phyloP scores from a whole-genome alignment of 2,888 invertebrate genomes.

The Phymatocera aterrima region DNA sequence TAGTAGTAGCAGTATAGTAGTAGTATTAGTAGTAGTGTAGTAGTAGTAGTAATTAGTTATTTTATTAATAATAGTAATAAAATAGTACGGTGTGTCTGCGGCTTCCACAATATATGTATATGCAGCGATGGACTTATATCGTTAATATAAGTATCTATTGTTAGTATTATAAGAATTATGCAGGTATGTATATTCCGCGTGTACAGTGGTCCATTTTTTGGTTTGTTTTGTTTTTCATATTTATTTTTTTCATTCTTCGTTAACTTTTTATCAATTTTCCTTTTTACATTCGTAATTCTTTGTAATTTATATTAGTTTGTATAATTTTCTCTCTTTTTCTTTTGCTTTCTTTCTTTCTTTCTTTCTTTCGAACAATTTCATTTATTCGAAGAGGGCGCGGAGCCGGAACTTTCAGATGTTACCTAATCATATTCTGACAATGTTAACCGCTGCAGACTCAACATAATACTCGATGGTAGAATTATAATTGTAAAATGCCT shows the following conservation, averaged over 20 bases:
- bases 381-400: neutral
- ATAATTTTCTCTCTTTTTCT: neutral
- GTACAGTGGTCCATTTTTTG: constrained; percentile 45
- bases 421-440: neutral
- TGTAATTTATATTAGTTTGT: no score
- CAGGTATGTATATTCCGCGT: constrained; percentile 41
- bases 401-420: neutral
- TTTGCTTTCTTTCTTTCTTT: neutral
- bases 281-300: no score
- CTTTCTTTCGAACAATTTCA: neutral
- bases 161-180: constrained; percentile 34
- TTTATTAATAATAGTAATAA: constrained; percentile 41
- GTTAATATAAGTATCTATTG: constrained; percentile 38
- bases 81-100: constrained; percentile 40
- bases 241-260: constrained; percentile 5
- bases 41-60: constrained; percentile 24
- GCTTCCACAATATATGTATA: constrained; percentile 40
- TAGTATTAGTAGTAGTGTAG: constrained; percentile 17
- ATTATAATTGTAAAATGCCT: no score
- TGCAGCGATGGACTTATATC: constrained; percentile 42
- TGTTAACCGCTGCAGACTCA: constrained; percentile 39
- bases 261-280: neutral
- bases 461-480: neutral
- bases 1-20: constrained; percentile 33
- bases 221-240: neutral